Base-by-base conservation (phyloP, 1,140 invertebrate species). In the Lasaia peninsularis region DNA sequence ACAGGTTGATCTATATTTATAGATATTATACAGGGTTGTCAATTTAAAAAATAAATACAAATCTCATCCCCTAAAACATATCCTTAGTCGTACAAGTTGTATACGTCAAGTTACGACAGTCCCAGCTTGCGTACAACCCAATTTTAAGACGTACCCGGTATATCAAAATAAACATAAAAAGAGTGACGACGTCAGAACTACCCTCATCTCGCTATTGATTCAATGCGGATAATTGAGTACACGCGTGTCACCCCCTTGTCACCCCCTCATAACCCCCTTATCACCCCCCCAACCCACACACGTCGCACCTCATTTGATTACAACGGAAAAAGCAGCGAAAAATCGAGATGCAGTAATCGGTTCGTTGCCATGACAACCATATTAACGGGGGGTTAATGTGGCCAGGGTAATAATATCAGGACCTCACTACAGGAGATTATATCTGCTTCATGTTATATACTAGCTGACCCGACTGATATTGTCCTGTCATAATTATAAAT, bases 301-400 rank as follows among this genome's bases (percentile, higher is more conserved):
- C 71, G 69, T 72, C 66, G 73, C 80, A 85, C 80, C 85, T 88
- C 85, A 88, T 88, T 88, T 88, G 79, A 86, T 86, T 88, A 88
- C 82, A 82, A 82, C 80, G 81, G 83, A 88, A 88, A 88, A 88
- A 88, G 80, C 80, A 77, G 70, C 80, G 84, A 88, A 88, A 88
- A 88, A 88, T 86, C 82, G 82, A 78, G 77, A 85, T 80, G 84
- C 82, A 85, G 80, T 83, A 85, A 85, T 85, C 80, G 81, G 61
- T 67, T 69, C 71, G 85, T 88, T 56, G 62, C 80, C 71, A 86
- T 86, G 61, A 73, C 81, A 71, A 88, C 85, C 76, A 86, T 86
- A 88, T 88, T 84, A 81, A 82, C 78, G 71, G 68, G 73, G 62
- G 70, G 56, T 67, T 35, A 58, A 52, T 56, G 67, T 65, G 59